Evolutionary conservation across 35 echinoderm and acorn worm species (phyloP).

Genomic region (Lytechinus pictus): DNA sequence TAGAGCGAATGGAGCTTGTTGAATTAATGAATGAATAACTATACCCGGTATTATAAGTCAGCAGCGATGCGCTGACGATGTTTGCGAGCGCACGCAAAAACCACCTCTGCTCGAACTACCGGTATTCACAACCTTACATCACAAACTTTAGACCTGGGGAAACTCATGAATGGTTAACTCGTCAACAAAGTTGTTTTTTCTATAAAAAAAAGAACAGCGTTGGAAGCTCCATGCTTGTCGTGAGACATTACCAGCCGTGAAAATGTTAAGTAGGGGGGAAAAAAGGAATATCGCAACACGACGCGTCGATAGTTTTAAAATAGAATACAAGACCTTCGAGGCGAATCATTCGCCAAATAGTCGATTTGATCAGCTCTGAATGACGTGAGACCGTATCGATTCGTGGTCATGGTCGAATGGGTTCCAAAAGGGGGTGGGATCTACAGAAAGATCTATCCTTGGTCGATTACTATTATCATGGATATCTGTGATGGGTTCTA

Average conservation of each 20-base stretch:
- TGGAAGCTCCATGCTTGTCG: too few species aligned
- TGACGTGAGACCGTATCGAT: background rate
- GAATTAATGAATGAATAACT: slow-evolving; percentile 14
- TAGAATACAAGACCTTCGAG: background rate
- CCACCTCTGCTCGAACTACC: too few species aligned
- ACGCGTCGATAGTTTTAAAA: background rate
- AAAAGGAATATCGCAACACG: background rate
- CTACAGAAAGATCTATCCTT: background rate
- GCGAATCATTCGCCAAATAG: background rate
- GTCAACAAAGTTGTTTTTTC: background rate
- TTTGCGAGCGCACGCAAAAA: too few species aligned
- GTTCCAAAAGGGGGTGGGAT: background rate
- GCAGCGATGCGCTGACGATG: background rate
- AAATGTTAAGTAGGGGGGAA: background rate
- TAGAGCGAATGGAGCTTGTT: background rate
- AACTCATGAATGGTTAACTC: background rate
- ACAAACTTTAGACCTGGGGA: background rate
- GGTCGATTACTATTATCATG: background rate
- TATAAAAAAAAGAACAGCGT: too few species aligned
- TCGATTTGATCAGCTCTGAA: background rate
- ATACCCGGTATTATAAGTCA: background rate
- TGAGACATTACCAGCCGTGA: background rate
- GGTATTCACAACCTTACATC: too few species aligned
- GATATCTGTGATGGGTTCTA: background rate
- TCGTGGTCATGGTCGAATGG: background rate